Conservation (phyloP, 2,113 vertebrate species). For the Nesoenas mayeri region DNA sequence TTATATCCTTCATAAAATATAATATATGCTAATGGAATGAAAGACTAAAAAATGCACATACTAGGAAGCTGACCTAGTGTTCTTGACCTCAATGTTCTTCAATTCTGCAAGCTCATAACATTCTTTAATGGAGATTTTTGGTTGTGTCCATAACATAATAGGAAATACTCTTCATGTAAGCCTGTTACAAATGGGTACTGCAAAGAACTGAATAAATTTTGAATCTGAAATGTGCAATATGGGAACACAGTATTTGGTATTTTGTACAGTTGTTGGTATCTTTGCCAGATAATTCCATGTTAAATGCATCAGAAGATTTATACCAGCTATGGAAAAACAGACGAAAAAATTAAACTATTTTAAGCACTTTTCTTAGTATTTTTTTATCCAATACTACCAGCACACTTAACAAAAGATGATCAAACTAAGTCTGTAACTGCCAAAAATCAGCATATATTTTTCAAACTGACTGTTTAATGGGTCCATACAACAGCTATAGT, state of each 20-base stretch:
- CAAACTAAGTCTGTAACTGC: not conserved
- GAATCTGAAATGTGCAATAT: not conserved
- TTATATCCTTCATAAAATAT: conserved; percentile 17
- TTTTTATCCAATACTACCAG: not conserved
- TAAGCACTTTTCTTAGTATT: not conserved
- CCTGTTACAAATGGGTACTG: not conserved
- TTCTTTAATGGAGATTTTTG: not conserved
- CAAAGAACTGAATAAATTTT: not conserved
- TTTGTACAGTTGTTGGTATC: not conserved
- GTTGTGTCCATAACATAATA: not conserved
- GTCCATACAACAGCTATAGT: not conserved
- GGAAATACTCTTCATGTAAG: not conserved
- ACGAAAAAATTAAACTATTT: not conserved
- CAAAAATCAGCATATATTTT: not conserved
- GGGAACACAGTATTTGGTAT: not conserved
- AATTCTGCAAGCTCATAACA: not conserved
- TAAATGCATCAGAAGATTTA: not conserved
- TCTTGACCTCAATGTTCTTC: not conserved
- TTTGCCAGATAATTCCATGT: not conserved
- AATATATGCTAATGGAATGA: not conserved
- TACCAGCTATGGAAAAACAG: not conserved
- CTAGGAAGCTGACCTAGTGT: not conserved
- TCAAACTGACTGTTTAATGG: not conserved
- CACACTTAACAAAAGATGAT: not conserved
- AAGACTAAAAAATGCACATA: not conserved